Conservation (phyloP, 2,888 invertebrate species). For the Helicoverpa assulta region DNA sequence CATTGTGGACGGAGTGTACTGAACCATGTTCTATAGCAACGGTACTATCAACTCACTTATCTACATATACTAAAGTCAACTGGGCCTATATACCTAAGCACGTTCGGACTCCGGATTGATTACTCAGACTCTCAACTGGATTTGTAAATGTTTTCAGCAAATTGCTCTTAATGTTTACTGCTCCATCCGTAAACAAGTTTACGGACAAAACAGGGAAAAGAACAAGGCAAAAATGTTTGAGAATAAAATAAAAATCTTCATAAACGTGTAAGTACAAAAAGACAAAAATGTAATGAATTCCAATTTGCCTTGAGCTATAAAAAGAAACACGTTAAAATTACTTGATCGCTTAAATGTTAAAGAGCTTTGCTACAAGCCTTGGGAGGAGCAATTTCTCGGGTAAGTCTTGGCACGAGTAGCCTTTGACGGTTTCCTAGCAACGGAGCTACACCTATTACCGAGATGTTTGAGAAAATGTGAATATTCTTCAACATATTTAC, state of each 20-base stretch:
- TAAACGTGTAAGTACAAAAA: conserved; percentile 9
- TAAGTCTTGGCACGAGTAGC: conserved; percentile 51
- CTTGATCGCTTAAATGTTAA: conserved; percentile 53
- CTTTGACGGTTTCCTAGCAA: conserved; percentile 64
- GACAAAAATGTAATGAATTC: conserved; percentile 21
- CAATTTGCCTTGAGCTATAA: conserved; percentile 37
- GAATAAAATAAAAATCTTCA: conserved; percentile 6
- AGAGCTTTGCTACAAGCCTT: conserved; percentile 43
- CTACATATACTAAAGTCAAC: conserved; percentile 47
- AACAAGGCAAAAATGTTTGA: conserved; percentile 12
- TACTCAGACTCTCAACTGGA: conserved; percentile 18
- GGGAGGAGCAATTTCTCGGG: conserved; percentile 59
- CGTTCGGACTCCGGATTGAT: conserved; percentile 22
- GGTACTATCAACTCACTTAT: conserved; percentile 52
- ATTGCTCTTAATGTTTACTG: conserved; percentile 7
- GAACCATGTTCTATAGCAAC: conserved; percentile 68
- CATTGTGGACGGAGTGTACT: conserved; percentile 71
- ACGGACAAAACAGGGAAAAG: conserved; percentile 8
- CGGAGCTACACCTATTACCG: conserved; percentile 49
- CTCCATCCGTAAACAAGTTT: background rate
- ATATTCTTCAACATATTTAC: conserved; percentile 43
- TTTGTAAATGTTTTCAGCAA: conserved; percentile 10
- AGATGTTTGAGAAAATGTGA: conserved; percentile 46
- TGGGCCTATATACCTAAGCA: conserved; percentile 21
- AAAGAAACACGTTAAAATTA: conserved; percentile 45